Percentiles rank a stretch among this genome's conserved stretches.
Evolutionary conservation across 1,140 invertebrate genomes (phyloP).

Genomic region (Drosophila willistoni): DNA sequence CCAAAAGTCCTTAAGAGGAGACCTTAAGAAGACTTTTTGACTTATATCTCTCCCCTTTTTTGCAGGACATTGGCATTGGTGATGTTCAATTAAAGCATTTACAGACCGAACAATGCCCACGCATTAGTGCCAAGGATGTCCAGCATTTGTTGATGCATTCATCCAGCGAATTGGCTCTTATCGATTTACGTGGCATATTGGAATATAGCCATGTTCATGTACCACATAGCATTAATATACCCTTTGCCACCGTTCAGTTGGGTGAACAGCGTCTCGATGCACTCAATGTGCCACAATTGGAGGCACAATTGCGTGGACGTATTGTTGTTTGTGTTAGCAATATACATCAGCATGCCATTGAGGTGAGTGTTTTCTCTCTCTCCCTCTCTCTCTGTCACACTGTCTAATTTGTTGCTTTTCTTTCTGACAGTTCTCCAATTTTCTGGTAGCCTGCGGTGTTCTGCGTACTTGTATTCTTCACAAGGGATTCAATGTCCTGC

Average conservation of each 20-base stretch:
- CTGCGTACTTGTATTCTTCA: constrained; percentile 88
- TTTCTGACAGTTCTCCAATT: constrained; percentile 88
- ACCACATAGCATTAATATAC: constrained; percentile 93
- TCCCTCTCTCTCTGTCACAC: background rate
- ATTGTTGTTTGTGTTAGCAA: constrained; percentile 91
- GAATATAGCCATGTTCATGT: constrained; percentile 91
- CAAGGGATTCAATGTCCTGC: constrained; percentile 88
- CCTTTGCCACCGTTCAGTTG: constrained; percentile 90
- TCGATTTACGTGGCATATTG: constrained; percentile 89
- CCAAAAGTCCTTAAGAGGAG: too few species aligned
- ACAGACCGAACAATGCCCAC: constrained; percentile 89
- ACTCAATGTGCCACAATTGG: constrained; percentile 87
- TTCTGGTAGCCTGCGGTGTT: constrained; percentile 87
- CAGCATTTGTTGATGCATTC: constrained; percentile 88
- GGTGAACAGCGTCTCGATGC: constrained; percentile 86
- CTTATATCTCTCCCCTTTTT: background rate
- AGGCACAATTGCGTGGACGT: constrained; percentile 85
- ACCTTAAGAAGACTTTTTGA: too few species aligned
- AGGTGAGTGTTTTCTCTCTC: constrained; percentile 85
- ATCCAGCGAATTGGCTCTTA: constrained; percentile 88
- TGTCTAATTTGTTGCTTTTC: background rate
- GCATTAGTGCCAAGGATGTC: constrained; percentile 94
- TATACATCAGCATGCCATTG: constrained; percentile 89
- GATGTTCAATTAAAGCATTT: constrained; percentile 88
- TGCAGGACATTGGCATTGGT: constrained; percentile 86